A percentile compares a stretch with the other conserved stretches of the same genome.
Conservation (phyloP, 2,888 invertebrate genomes). For the Limulus polyphemus region DNA sequence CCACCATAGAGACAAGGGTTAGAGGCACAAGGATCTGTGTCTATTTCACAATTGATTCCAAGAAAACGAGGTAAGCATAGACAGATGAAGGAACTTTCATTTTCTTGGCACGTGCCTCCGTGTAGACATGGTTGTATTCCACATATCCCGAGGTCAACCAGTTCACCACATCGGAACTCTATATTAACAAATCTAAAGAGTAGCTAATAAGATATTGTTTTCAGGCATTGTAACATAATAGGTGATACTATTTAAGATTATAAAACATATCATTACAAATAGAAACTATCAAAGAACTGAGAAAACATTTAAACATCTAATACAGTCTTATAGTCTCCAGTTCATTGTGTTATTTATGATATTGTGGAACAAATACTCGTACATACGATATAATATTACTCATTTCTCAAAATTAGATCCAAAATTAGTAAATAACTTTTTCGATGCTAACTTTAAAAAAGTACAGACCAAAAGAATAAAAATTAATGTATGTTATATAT, state of each 20-base stretch:
- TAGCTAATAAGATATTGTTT: conserved; percentile 42
- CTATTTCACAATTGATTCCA: conserved; percentile 68
- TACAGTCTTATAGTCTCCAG: no score
- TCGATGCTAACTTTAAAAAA: no score
- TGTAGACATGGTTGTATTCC: conserved; percentile 67
- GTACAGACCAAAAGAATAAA: no score
- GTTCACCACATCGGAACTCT: conserved; percentile 43
- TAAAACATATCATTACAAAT: background rate
- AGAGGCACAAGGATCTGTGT: conserved; percentile 75
- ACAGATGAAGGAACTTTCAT: conserved; percentile 52
- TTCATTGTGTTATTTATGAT: no score
- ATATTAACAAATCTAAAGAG: conserved; percentile 46
- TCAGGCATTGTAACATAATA: no score
- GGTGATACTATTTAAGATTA: no score
- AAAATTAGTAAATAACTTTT: no score
- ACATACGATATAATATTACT: no score
- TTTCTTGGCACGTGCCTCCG: conserved; percentile 48
- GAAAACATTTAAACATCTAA: no score
- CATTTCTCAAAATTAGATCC: no score
- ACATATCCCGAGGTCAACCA: conserved; percentile 52
- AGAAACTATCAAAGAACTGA: background rate
- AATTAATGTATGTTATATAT: no score
- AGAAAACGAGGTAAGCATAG: conserved; percentile 61
- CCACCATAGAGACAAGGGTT: conserved; percentile 73
- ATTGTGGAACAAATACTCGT: no score